Conservation (phyloP, 2,113 vertebrate species). For the Lagopus muta region DNA sequence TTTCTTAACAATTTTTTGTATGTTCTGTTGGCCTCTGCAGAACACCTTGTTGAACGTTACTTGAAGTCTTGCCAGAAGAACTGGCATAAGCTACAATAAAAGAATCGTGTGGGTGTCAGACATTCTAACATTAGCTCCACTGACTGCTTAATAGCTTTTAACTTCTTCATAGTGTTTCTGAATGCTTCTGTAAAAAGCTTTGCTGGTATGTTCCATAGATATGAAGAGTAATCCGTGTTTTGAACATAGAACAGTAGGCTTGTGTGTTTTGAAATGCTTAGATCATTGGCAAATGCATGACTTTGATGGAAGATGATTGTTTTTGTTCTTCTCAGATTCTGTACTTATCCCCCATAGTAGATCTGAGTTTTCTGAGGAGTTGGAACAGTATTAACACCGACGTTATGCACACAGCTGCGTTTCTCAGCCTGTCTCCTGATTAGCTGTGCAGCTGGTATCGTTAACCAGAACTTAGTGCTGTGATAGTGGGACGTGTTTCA, state of each 20-base stretch:
- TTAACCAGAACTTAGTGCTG: background rate
- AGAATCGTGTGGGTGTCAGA: background rate
- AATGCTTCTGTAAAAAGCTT: background rate
- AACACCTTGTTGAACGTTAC: background rate
- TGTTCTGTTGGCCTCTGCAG: background rate
- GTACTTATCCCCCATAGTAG: background rate
- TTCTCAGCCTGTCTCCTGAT: background rate
- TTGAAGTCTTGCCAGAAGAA: background rate
- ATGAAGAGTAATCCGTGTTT: background rate
- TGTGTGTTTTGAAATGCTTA: background rate
- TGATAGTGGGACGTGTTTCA: background rate
- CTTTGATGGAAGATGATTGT: background rate
- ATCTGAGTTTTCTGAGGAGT: background rate
- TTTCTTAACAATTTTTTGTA: background rate
- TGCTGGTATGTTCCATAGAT: background rate
- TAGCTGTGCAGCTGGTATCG: background rate
- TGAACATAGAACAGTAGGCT: background rate
- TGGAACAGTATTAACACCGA: background rate
- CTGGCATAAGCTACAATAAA: background rate
- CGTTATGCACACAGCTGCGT: fast-evolving
- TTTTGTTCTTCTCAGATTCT: background rate
- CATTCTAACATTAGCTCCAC: background rate
- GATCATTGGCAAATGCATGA: background rate
- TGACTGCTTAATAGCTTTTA: background rate
- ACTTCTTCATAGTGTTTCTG: background rate